Conservation (phyloP, 2,797 vertebrate genomes). For the Sebastes flavidus region DNA sequence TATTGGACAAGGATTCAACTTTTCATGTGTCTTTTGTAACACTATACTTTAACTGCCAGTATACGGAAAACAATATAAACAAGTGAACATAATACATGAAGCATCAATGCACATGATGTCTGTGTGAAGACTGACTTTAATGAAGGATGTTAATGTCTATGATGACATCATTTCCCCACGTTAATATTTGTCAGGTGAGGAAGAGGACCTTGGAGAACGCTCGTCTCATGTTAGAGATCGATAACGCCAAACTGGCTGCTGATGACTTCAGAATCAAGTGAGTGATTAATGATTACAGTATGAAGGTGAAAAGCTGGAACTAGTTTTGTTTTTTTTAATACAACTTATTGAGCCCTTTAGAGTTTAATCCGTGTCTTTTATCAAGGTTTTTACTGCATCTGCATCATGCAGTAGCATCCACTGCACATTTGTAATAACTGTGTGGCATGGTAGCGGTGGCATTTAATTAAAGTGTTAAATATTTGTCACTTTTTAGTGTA, state of each 20-base stretch:
- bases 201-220: slow-evolving; percentile 85
- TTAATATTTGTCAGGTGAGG: slow-evolving; percentile 77
- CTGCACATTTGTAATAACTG: not conserved
- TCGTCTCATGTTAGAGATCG: slow-evolving; percentile 86
- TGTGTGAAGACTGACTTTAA: not conserved
- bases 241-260: slow-evolving; percentile 87
- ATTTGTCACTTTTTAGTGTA: not conserved
- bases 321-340: not conserved
- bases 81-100: not conserved
- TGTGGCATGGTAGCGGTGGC: not conserved
- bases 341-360: not conserved
- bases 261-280: slow-evolving; percentile 89
- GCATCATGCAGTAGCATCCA: not conserved
- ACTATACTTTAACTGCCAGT: not conserved
- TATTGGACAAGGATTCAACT: not conserved
- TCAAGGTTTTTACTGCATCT: not conserved
- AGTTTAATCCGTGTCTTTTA: not conserved
- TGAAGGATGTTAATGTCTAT: not conserved
- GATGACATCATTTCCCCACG: not conserved
- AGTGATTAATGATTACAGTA: slow-evolving; percentile 47
- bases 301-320: not conserved
- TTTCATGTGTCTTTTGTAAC: not conserved
- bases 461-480: not conserved
- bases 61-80: not conserved
- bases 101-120: not conserved